Evolutionary conservation across 2,113 vertebrate species (phyloP).

Genomic region (Thryonomys swinderianus): DNA sequence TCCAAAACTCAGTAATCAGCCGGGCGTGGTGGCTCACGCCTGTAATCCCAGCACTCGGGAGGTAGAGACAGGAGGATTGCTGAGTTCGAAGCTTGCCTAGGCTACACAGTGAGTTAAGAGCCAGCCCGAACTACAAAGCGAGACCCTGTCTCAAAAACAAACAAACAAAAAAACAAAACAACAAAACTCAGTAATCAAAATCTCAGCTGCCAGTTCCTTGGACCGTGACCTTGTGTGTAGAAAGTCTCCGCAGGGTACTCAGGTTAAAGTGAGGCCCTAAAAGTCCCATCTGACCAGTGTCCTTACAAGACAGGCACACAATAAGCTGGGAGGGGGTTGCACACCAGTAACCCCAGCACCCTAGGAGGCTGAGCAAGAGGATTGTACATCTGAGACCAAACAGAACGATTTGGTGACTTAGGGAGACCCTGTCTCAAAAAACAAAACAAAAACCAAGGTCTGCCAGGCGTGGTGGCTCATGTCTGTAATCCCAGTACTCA

Average conservation of each 20-base stretch:
- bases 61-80: too few species aligned
- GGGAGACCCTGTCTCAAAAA: background rate
- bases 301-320: background rate
- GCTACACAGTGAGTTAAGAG: too few species aligned
- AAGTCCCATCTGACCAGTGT: background rate
- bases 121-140: too few species aligned
- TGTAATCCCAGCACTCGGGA: too few species aligned
- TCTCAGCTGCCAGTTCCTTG: background rate
- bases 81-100: too few species aligned
- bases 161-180: too few species aligned
- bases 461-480: too few species aligned
- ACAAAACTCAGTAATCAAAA: background rate
- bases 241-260: background rate
- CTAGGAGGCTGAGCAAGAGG: background rate
- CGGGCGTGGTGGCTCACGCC: too few species aligned
- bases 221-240: background rate
- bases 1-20: background rate
- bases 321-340: background rate
- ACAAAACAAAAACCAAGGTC: background rate
- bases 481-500: too few species aligned
- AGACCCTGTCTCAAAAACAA: too few species aligned
- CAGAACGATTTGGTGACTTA: background rate
- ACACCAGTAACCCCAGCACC: background rate
- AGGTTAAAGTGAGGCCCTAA: background rate
- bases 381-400: background rate